Base-by-base conservation (phyloP, 2,797 vertebrate species). In the Intellagama lesueurii region DNA sequence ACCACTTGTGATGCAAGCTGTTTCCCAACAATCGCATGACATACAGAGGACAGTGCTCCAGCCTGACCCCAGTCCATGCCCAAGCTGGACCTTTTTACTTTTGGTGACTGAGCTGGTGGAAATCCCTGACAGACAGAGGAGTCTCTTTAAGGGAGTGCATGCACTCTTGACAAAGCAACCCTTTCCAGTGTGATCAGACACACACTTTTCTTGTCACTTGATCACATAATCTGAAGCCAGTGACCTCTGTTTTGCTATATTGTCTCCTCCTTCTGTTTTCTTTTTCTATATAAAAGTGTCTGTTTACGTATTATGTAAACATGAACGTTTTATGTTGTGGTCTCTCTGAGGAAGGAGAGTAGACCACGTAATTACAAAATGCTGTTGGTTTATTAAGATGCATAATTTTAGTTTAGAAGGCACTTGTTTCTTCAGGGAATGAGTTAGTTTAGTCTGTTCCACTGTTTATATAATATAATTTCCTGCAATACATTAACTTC, bases 241-340 rank as follows among this genome's bases (percentile, higher is more conserved):
- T 32, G 12, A 52, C 4, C 32, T 17, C 56, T 70, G 16, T 49
- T 80, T 52, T 40, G 1, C 1, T 9, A 49, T 3, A 2, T 9
- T 80, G 35, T 68, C 16, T 35, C 8, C 9, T 5, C 14, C 32
- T 68, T 52, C 44, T 0, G 12, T n/a, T 86, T 81, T 69, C 49
- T 56, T 89, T 24, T 68, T 40, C 16, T 64, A 30, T 17, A 49
- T 89, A 83, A 86, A 81, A 86, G 52, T 47, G 35, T 76, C 16
- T 7, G 7, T 81, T 89, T 66, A 28, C 69, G 81, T 81, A 80
- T 80, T 89, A 76, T 82, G 70, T 68, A 82, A 89, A 35, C 40
- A 3, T 77, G 77, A 52, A 12, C 24, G 24, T 12, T 7, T 35
- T 85, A 28, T 32, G 5, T 76, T 86, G 70, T 56, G 70, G 84